Evolutionary conservation across 2,113 vertebrate species (phyloP).

Genomic region (Argyrosomus japonicus): DNA sequence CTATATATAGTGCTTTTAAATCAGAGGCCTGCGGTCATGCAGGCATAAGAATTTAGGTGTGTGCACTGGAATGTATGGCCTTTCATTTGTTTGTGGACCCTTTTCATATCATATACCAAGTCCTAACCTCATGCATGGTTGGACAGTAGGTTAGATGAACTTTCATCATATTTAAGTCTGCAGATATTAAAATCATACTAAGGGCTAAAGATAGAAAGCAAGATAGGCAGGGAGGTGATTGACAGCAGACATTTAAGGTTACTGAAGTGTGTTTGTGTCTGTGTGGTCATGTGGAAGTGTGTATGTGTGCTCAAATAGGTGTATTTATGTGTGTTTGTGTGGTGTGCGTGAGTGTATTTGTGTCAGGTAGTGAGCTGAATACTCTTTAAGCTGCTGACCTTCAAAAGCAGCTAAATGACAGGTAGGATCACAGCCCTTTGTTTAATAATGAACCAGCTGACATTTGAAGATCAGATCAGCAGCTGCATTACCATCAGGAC

Average conservation of each 20-base stretch:
- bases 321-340: not conserved
- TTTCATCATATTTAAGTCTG: conserved; percentile 38
- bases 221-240: conserved; percentile 30
- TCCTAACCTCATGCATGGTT: conserved; percentile 17
- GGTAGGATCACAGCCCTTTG: conserved; percentile 55
- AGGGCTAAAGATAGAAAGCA: conserved; percentile 26
- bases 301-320: not conserved
- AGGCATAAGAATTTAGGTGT: conserved; percentile 9
- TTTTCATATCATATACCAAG: conserved; percentile 43
- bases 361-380: conserved; percentile 65
- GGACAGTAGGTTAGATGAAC: conserved; percentile 13
- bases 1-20: conserved; percentile 62
- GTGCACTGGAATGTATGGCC: conserved; percentile 18
- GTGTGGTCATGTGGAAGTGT: not conserved
- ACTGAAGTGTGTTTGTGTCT: conserved; percentile 40
- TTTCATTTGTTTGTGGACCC: conserved; percentile 35
- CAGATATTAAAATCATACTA: conserved; percentile 53
- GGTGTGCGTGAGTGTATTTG: conserved; percentile 18
- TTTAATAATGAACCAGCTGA: conserved; percentile 75
- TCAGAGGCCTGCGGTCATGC: conserved; percentile 25
- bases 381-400: conserved; percentile 73
- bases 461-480: conserved; percentile 74
- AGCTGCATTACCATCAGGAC: conserved; percentile 46
- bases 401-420: conserved; percentile 67
- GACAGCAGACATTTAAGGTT: conserved; percentile 60